phyloP scores from a whole-genome alignment of 1,140 invertebrate species.

The Ceratina australensis region DNA sequence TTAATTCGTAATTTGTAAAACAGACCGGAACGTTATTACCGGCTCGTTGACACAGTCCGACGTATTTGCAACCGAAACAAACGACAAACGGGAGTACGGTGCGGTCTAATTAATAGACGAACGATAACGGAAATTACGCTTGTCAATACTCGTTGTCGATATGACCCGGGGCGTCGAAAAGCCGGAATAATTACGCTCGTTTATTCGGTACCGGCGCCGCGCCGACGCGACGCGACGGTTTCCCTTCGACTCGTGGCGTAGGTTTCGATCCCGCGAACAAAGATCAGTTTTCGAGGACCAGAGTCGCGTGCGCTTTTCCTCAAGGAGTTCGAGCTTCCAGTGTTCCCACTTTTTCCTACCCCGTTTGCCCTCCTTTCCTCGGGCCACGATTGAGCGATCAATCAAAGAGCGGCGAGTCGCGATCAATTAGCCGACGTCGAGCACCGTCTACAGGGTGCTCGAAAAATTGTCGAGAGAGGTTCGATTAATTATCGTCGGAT shows the following conservation, averaged over 20 bases:
- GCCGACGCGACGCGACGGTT: neutral
- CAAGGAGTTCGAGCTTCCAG: neutral
- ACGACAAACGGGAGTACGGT: neutral
- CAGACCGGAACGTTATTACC: neutral
- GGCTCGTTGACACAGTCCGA: neutral
- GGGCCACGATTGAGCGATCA: constrained; percentile 64
- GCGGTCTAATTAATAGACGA: constrained; percentile 30
- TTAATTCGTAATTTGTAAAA: constrained; percentile 11
- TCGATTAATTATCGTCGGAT: constrained; percentile 68
- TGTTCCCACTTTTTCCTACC: neutral
- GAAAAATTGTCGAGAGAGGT: constrained; percentile 12
- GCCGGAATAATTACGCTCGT: constrained; percentile 32
- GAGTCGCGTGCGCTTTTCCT: neutral
- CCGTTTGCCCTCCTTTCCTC: neutral
- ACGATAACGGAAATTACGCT: constrained; percentile 34
- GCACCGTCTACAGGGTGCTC: constrained; percentile 46
- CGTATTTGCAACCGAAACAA: neutral
- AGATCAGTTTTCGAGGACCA: neutral
- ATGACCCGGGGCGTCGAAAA: constrained; percentile 29
- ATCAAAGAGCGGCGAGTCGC: constrained; percentile 63
- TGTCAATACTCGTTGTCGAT: constrained; percentile 35
- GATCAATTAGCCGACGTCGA: constrained; percentile 69
- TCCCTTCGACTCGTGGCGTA: too few species aligned
- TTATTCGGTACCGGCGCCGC: neutral
- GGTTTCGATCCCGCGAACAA: constrained; percentile 14